These are phyloP conservation scores for Coracopsis vasa DNA, from an alignment of 2,113 vertebrate species.

Conservation along the genomic window DNA sequence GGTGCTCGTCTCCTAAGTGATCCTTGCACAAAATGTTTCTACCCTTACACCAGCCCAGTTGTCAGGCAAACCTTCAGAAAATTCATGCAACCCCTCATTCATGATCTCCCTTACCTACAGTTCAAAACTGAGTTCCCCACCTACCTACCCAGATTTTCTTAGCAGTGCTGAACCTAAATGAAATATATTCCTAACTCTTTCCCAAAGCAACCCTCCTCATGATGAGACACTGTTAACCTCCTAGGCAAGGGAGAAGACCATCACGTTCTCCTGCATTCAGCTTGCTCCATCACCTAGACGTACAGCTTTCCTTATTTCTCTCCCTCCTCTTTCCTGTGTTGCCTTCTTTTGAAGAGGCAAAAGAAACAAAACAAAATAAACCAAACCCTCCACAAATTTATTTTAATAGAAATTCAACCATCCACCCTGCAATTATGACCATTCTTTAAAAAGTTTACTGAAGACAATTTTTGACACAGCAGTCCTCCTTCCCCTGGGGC, in stretches of 20 bases:
- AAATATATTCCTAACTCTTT: not conserved
- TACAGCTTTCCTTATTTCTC: not conserved
- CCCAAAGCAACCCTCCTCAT: not conserved
- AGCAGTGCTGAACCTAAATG: not conserved
- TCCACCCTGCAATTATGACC: not conserved
- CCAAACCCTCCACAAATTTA: rapidly evolving
- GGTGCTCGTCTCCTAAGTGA: not conserved
- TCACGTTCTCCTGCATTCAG: not conserved
- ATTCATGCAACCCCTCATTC: not conserved
- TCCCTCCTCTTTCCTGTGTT: not conserved
- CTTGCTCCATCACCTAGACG: not conserved
- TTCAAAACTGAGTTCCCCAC: not conserved
- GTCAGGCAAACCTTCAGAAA: not conserved
- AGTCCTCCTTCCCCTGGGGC: rapidly evolving
- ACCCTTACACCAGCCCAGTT: not conserved
- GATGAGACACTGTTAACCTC: not conserved
- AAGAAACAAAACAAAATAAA: not conserved
- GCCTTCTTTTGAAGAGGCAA: not conserved
- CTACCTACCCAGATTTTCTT: not conserved
- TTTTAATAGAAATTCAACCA: not conserved
- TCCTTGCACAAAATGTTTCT: not conserved
- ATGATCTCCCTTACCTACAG: not conserved
- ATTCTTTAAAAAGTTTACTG: not conserved
- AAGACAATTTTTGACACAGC: not conserved
- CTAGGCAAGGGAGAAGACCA: not conserved